phyloP scores from a whole-genome alignment of 2,888 invertebrate genomes.

The Eupithecia dodoneata region DNA sequence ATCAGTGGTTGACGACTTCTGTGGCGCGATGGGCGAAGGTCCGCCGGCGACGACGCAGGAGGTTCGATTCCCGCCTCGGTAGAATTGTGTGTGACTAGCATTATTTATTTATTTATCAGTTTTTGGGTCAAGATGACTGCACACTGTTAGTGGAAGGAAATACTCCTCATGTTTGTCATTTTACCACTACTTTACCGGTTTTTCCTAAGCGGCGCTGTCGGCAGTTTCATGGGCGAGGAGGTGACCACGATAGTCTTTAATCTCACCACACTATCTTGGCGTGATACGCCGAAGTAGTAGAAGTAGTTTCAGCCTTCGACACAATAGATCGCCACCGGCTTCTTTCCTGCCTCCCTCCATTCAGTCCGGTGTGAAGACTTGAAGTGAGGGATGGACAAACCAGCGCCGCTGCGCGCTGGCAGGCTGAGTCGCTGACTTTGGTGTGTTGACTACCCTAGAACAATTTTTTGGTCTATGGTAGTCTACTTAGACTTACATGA shows the following conservation, averaged over 20 bases:
- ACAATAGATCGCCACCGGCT: not conserved
- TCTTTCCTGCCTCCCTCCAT: not conserved
- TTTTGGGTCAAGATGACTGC: not conserved
- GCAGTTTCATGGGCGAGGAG: conserved; percentile 45
- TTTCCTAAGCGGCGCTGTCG: conserved; percentile 55
- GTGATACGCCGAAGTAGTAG: not conserved
- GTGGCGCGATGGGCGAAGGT: no score
- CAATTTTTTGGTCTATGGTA: no score
- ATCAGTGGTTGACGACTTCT: no score
- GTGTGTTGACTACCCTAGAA: no score
- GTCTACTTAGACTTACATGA: no score
- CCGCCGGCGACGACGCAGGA: no score
- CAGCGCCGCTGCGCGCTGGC: no score
- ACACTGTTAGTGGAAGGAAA: not conserved
- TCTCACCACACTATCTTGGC: not conserved
- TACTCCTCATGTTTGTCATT: not conserved
- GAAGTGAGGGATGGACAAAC: not conserved
- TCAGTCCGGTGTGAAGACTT: not conserved
- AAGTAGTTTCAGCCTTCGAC: no score
- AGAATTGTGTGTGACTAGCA: no score
- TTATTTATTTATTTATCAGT: not conserved
- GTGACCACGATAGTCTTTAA: conserved; percentile 37
- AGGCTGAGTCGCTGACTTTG: no score
- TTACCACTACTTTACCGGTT: conserved; percentile 63
- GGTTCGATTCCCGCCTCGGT: no score